phyloP scores from a whole-genome alignment of 2,113 vertebrate species.

The Eubucco bourcierii region DNA sequence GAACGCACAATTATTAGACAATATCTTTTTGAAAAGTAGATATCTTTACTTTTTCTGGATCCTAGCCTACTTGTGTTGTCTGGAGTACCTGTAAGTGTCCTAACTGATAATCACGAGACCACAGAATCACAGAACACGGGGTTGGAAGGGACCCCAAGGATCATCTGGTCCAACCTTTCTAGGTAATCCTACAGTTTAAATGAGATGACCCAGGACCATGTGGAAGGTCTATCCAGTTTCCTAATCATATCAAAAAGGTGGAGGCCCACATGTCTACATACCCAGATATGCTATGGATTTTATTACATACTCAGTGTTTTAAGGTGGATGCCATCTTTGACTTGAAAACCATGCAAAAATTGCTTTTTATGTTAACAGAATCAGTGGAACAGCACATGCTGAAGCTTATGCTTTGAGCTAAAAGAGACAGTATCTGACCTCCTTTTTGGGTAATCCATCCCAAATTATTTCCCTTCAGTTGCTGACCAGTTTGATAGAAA shows the following conservation, averaged over 20 bases:
- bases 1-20: background rate
- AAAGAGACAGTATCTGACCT: background rate
- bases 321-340: background rate
- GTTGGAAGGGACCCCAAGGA: no score
- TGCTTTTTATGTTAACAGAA: background rate
- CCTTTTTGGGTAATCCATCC: background rate
- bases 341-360: background rate
- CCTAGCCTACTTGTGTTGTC: background rate
- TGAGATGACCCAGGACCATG: no score
- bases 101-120: background rate
- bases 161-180: no score
- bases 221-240: background rate
- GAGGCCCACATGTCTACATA: background rate
- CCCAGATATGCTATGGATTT: background rate
- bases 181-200: no score
- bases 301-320: background rate
- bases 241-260: background rate
- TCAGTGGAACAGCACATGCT: background rate
- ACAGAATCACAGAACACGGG: no score
- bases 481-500: background rate
- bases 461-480: background rate
- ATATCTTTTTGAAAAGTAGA: no score
- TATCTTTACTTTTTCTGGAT: background rate
- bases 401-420: background rate
- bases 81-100: background rate